A percentile compares a stretch with the other conserved stretches of the same genome.
Evolutionary conservation across 2,797 vertebrate species (phyloP).

Genomic region (Nannoperca australis): DNA sequence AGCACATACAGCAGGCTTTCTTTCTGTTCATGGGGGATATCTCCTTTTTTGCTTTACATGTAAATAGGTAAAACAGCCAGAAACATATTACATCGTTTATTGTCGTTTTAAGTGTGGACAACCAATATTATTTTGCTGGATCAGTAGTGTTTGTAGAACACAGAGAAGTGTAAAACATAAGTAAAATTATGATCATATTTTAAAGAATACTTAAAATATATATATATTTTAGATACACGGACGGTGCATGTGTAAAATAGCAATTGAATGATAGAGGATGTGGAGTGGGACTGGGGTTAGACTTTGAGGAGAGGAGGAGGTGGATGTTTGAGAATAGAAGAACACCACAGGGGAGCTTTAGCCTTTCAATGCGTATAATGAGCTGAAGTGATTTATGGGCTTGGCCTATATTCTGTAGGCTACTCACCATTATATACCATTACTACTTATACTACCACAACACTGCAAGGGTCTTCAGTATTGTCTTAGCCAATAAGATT

Average conservation of each 20-base stretch:
- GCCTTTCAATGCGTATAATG: conserved; percentile 60
- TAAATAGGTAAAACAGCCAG: not conserved
- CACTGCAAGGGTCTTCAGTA: not conserved
- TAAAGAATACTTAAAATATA: not conserved
- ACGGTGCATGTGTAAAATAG: not conserved
- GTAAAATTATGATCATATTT: not conserved
- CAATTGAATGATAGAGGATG: not conserved
- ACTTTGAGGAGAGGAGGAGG: conserved; percentile 10
- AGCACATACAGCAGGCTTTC: conserved; percentile 34
- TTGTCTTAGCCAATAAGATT: not conserved
- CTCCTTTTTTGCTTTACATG: not conserved
- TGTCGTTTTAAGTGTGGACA: not conserved
- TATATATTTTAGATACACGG: not conserved
- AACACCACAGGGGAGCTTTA: conserved; percentile 36
- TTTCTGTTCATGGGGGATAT: conserved; percentile 33
- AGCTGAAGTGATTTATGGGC: conserved; percentile 58
- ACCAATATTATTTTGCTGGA: not conserved
- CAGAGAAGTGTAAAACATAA: not conserved
- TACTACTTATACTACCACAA: conserved; percentile 46
- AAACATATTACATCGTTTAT: not conserved
- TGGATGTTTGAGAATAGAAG: conserved; percentile 29
- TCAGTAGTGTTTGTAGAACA: not conserved
- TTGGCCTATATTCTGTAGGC: conserved; percentile 40
- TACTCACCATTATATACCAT: conserved; percentile 47
- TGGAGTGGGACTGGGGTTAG: not conserved